phyloP scores from a whole-genome alignment of 2,113 vertebrate genomes.

The Phalacrocorax carbo region DNA sequence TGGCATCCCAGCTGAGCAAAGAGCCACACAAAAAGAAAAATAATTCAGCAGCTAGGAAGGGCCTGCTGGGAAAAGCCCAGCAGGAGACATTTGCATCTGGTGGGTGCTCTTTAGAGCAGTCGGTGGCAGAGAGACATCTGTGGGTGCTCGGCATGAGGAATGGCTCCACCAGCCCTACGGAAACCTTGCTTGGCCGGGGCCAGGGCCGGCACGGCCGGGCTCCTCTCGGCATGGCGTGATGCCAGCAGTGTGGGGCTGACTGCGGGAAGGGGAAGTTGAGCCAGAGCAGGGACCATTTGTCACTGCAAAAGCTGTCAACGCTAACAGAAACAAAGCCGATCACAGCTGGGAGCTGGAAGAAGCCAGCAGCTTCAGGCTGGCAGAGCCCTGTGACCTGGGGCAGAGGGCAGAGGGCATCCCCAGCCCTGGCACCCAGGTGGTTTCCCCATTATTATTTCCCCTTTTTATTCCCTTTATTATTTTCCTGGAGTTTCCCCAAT shows the following conservation, averaged over 20 bases:
- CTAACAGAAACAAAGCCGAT: neutral
- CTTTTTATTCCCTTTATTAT: neutral
- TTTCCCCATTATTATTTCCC: neutral
- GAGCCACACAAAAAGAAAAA: neutral
- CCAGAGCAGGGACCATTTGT: neutral
- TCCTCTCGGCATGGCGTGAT: neutral
- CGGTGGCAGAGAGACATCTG: neutral
- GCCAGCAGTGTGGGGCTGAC: neutral
- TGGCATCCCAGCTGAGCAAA: neutral
- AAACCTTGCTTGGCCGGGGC: neutral
- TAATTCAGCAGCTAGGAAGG: neutral
- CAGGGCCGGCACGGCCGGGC: neutral
- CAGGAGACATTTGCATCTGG: neutral
- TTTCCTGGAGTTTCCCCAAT: neutral
- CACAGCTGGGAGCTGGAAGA: neutral
- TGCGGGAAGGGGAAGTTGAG: neutral
- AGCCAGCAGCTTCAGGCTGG: neutral
- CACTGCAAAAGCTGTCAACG: neutral
- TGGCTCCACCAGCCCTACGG: neutral
- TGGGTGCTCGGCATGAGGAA: neutral
- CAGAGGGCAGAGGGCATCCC: neutral
- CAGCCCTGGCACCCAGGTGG: rapidly evolving
- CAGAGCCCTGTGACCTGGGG: neutral
- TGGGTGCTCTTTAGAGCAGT: neutral
- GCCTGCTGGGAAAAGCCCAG: neutral